Percentiles rank a stretch among this genome's conserved stretches.
These are phyloP conservation scores for Megaceryle torquata DNA, from an alignment of 2,113 vertebrate genomes.

Conservation along the genomic window DNA sequence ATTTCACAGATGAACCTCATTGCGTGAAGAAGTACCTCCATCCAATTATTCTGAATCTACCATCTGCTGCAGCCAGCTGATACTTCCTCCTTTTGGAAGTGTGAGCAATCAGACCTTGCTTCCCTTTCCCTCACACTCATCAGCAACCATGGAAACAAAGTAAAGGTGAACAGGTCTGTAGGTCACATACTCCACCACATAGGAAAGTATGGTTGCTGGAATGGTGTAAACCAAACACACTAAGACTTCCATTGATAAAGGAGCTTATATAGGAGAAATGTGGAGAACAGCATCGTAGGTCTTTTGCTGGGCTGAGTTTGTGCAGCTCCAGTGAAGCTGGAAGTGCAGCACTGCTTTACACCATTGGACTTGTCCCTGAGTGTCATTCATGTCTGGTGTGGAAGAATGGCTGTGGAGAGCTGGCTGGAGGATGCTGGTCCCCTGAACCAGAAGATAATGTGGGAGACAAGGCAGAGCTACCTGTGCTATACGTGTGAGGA, in stretches of 20 bases:
- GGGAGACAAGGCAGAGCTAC: background rate
- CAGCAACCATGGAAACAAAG: accelerated
- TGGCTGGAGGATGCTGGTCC: background rate
- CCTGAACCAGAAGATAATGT: background rate
- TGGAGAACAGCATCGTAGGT: background rate
- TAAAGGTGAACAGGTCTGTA: background rate
- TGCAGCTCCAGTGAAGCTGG: background rate
- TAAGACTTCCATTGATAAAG: background rate
- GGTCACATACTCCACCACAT: background rate
- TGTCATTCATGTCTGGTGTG: background rate
- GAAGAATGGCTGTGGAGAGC: background rate
- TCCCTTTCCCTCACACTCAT: background rate
- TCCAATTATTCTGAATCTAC: background rate
- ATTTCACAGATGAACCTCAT: background rate
- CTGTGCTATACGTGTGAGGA: background rate
- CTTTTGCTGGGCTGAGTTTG: background rate
- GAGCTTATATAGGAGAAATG: background rate
- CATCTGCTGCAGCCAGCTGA: background rate
- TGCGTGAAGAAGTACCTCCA: background rate
- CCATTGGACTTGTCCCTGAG: background rate
- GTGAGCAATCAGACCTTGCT: background rate
- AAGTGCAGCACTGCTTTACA: background rate
- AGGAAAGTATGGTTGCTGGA: background rate
- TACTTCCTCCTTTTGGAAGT: background rate
- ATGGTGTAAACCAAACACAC: background rate